Conservation (phyloP, 2,113 vertebrate species). For the Odobenus rosmarus region DNA sequence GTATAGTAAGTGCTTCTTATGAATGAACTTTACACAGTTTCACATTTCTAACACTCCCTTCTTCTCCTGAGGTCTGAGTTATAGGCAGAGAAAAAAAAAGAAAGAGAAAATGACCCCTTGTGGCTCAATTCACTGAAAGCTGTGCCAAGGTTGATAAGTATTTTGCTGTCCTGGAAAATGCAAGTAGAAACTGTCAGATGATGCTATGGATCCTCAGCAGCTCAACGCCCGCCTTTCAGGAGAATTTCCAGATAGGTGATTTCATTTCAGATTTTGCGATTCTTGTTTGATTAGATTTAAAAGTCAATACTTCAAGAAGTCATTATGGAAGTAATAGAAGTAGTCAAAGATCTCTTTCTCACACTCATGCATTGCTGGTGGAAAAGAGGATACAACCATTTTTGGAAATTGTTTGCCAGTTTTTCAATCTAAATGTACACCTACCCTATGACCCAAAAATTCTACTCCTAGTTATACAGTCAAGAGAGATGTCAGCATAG, state of each 20-base stretch:
- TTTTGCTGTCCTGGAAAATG: constrained; percentile 52
- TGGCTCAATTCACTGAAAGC: constrained; percentile 41
- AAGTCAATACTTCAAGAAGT: neutral
- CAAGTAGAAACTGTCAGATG: neutral
- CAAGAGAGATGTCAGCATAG: neutral
- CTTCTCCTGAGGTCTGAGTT: constrained; percentile 42
- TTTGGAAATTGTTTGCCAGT: neutral
- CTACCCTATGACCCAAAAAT: constrained; percentile 21
- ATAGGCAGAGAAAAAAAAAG: constrained; percentile 10
- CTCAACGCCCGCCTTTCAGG: neutral
- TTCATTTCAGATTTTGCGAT: constrained; percentile 38
- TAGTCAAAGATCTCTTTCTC: neutral
- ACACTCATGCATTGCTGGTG: neutral
- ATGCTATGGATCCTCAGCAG: neutral
- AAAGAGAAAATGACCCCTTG: neutral
- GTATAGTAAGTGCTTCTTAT: neutral
- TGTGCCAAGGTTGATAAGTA: constrained; percentile 17
- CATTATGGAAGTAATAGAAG: neutral
- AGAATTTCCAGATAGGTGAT: constrained; percentile 46
- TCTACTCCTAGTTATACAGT: neutral
- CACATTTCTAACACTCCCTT: neutral
- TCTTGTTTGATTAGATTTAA: neutral
- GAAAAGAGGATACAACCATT: neutral
- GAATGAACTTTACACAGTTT: constrained; percentile 48
- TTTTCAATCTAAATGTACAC: neutral